phyloP scores from a whole-genome alignment of 2,888 invertebrate genomes.

The Eulithis prunata region DNA sequence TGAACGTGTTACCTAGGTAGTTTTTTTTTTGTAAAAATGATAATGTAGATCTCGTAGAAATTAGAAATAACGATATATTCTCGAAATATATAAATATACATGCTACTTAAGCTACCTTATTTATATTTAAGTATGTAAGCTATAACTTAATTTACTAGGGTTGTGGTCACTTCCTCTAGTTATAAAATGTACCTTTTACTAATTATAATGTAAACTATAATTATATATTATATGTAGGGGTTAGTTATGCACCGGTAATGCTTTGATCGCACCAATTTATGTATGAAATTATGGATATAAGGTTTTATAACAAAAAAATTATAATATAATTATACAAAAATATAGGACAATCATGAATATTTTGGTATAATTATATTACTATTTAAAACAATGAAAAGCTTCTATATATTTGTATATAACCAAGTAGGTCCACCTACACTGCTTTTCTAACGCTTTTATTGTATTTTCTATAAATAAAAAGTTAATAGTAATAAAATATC shows the following conservation, averaged over 20 bases:
- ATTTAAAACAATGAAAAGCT: conserved; percentile 49
- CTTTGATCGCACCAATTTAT: conserved; percentile 51
- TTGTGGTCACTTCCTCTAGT: conserved; percentile 38
- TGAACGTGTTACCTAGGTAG: background rate
- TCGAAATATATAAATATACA: conserved; percentile 34
- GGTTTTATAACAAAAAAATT: conserved; percentile 43
- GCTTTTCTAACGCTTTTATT: conserved; percentile 68
- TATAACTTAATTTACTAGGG: conserved; percentile 30
- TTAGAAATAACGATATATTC: conserved; percentile 38
- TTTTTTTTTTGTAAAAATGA: conserved; percentile 4
- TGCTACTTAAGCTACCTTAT: background rate
- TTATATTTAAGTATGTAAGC: conserved; percentile 9
- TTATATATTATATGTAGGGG: conserved; percentile 13
- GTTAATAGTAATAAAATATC: background rate
- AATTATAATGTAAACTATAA: background rate
- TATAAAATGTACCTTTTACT: conserved; percentile 12
- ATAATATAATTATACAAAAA: conserved; percentile 23
- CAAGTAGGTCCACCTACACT: conserved; percentile 42
- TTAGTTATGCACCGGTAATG: conserved; percentile 49
- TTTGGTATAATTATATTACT: conserved; percentile 48
- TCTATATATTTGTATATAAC: conserved; percentile 37
- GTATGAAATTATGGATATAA: conserved; percentile 36
- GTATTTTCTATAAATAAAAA: conserved; percentile 31
- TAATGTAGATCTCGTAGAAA: conserved; percentile 53
- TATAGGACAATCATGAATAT: background rate